phyloP scores from a whole-genome alignment of 92 coral and sea anemone species.

The Zoanthus solanderi region DNA sequence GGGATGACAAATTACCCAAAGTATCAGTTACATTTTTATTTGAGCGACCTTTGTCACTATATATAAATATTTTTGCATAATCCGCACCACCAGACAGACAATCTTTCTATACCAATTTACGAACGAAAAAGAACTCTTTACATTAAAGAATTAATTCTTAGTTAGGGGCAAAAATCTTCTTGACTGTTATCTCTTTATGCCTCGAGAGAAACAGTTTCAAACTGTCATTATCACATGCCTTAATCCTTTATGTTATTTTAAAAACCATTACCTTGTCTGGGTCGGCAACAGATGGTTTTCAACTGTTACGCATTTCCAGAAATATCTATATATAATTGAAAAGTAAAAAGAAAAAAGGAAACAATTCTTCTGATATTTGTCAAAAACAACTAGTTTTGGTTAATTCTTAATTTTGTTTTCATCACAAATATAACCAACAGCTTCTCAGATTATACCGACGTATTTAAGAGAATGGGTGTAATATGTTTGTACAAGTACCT shows the following conservation, averaged over 20 bases:
- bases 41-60: neutral
- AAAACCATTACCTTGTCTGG: neutral
- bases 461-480: neutral
- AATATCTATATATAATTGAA: neutral
- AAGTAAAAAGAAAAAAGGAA: neutral
- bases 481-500: slow-evolving; percentile 27
- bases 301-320: neutral
- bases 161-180: neutral
- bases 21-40: slow-evolving; percentile 1
- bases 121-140: no score
- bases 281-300: slow-evolving; percentile 18
- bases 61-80: neutral
- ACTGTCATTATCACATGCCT: neutral
- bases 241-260: neutral
- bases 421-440: neutral
- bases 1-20: slow-evolving; percentile 2
- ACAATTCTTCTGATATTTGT: neutral
- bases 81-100: neutral
- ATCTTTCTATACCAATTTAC: neutral
- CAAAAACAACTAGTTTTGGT: neutral
- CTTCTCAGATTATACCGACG: slow-evolving; percentile 6
- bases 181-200: neutral
- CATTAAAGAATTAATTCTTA: no score
- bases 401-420: neutral
- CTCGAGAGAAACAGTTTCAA: neutral